Base-by-base conservation (phyloP, 2,113 vertebrate species). In the Odontophorus gujanensis region DNA sequence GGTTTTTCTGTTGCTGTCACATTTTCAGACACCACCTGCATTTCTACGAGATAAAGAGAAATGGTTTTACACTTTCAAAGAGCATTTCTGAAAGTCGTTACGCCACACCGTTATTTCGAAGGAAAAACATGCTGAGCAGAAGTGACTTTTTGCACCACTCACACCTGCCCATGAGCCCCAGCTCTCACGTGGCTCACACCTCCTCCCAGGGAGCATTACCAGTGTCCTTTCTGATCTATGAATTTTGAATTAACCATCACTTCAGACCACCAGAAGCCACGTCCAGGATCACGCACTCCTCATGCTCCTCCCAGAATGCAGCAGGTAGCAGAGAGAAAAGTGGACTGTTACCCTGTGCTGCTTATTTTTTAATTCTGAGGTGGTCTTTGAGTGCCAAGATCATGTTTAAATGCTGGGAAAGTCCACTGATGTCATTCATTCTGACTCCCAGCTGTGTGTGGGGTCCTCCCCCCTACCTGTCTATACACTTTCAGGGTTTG, bases 301-400 rank as follows among this genome's bases (percentile, higher is more conserved):
- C 11, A 1, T 1, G 1, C 3, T 30, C 14, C 36, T 67, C 19
- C 0, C 4, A 1, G 38, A 16, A 30, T 0, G 0, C 2, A 38
- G 68, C 20, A 10, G 6, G 3, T 13, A 24, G 45, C 11, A 3
- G 30, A 1, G 19, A 28, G 57, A 7, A 5, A 1, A 8, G 40
- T 0, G 13, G 34, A 58, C 2, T 7, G 0, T 26, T 19, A 3
- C 25, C 53, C 42, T 19, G 26, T 61, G 47, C 20, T 24, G 1
- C 2, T 51, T 25, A 1, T 7, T 45, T 32, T 11, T 13, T 9
- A 13, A 1, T 48, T 51, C 38, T 11, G 3, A 38, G 40, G 45
- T 42, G 8, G 0, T 19, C 17, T 7, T 18, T 8, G 22, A 69
- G 20, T 2, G 10, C 24, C 67, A 25, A 18, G 9, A 6, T 51